These are phyloP conservation scores for Corydoras sp. DNA, from an alignment of 2,113 vertebrate genomes.

Conservation along the genomic window DNA sequence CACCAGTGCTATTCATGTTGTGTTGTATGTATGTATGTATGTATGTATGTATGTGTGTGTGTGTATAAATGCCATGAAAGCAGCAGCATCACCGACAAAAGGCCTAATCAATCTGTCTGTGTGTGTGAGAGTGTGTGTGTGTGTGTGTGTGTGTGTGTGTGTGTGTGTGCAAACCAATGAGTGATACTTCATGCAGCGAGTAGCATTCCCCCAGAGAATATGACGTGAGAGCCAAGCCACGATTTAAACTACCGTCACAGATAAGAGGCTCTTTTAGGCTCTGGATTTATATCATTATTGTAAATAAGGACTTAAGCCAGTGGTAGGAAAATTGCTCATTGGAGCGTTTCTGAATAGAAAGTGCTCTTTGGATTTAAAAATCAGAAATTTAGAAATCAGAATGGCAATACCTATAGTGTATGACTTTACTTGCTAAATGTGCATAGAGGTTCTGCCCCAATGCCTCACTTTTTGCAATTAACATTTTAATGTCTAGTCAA, in stretches of 20 bases:
- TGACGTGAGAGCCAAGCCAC: background rate
- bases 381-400: too few relatives aligned
- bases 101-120: too few relatives aligned
- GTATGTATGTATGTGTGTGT: background rate
- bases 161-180: background rate
- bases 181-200: constrained; percentile 60
- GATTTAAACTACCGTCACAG: constrained; percentile 9
- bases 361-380: too few relatives aligned
- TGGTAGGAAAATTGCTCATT: background rate
- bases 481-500: too few relatives aligned
- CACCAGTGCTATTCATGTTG: constrained; percentile 53
- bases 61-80: constrained; percentile 30
- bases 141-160: constrained; percentile 11
- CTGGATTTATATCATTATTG: background rate
- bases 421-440: too few relatives aligned
- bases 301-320: background rate
- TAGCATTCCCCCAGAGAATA: background rate
- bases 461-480: too few relatives aligned
- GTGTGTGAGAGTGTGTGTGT: background rate
- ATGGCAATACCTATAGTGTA: too few relatives aligned
- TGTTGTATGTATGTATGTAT: too few relatives aligned
- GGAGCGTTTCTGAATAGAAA: too few relatives aligned
- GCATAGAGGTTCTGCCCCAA: too few relatives aligned
- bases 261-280: background rate
- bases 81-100: background rate